Evolutionary conservation across 1,140 invertebrate genomes (phyloP).

Genomic region (Atta colombica): DNA sequence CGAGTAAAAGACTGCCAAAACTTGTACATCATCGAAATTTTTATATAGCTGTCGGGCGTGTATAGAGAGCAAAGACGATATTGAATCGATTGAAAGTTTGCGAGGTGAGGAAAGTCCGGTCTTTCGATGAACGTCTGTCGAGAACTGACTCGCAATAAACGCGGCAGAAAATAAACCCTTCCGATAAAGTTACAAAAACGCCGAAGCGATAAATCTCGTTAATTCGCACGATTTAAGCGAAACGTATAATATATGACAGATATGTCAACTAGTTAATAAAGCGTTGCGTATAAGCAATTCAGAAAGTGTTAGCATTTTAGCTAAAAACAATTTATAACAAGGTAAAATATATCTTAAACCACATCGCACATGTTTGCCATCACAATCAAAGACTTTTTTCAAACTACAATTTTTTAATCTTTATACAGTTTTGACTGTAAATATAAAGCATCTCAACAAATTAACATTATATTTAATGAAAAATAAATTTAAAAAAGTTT

Average conservation of each 20-base stretch:
- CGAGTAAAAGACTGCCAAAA: slow-evolving; percentile 25
- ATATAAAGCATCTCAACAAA: too few species aligned
- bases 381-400: not conserved
- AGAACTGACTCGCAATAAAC: slow-evolving; percentile 57
- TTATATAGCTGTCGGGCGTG: slow-evolving; percentile 3
- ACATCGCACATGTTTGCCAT: not conserved
- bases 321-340: not conserved
- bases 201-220: slow-evolving; percentile 55
- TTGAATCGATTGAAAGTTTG: slow-evolving; percentile 68
- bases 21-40: slow-evolving; percentile 30
- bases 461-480: too few species aligned
- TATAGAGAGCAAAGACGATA: slow-evolving; percentile 34
- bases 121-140: slow-evolving; percentile 59
- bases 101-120: slow-evolving; percentile 54
- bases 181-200: slow-evolving; percentile 27
- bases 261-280: slow-evolving; percentile 13
- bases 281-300: not conserved
- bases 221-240: slow-evolving; percentile 38
- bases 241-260: not conserved
- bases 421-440: too few species aligned
- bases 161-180: slow-evolving; percentile 42
- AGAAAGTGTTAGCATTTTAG: not conserved
- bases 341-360: not conserved
- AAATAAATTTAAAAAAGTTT: too few species aligned
- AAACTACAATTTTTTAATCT: not conserved